Base-by-base conservation (phyloP, 2,888 invertebrate species). In the Tigriopus californicus region DNA sequence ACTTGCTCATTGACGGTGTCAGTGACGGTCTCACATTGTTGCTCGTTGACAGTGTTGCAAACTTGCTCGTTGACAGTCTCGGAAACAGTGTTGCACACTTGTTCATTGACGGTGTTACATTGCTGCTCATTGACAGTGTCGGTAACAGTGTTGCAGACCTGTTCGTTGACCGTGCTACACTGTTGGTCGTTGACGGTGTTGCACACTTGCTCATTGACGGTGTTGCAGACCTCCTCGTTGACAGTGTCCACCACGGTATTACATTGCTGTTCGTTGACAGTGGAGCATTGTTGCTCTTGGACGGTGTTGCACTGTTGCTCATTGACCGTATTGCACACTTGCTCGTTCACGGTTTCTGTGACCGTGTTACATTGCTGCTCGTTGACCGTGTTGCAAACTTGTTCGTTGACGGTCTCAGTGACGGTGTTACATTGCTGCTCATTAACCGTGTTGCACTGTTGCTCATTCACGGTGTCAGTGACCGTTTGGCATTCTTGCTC, bases 161-260 rank as follows among this genome's bases (percentile, higher is more conserved):
- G 46, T 25, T 57, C 57, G 44, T 57, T 46, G 44, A 46, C 46
- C 13, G 57, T 57, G 4, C n/a, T 18, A 4, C 57, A 57, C 11
- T 12, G 3, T 25, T 57, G 46, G 15, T 57, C 57, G 13, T 57
- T 42, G 47, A 57, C 57, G 18, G 57, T 57, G 6, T 13, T n/a
- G 57, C 57, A 57, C 18, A 22, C 20, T 46, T 57, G 46, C 20
- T 57, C 57, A 13, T 57, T 42, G 47, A 57, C 57, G 10, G 57
- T 57, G 1, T 13, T n/a, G 57, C 57, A 57, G 22, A 22, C 20
- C 25, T 57, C 20, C 46, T 57, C 57, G 11, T 57, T 20, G 41
- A 57, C 57, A 46, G 57, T 57, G 22, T 49, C 49, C 15, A 22
- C 22, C 20, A 49, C 49, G 22, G 49, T 49, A 2, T 15, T 18